These are phyloP conservation scores for Orthonyx spaldingii DNA, from an alignment of 2,113 vertebrate species.

Conservation along the genomic window DNA sequence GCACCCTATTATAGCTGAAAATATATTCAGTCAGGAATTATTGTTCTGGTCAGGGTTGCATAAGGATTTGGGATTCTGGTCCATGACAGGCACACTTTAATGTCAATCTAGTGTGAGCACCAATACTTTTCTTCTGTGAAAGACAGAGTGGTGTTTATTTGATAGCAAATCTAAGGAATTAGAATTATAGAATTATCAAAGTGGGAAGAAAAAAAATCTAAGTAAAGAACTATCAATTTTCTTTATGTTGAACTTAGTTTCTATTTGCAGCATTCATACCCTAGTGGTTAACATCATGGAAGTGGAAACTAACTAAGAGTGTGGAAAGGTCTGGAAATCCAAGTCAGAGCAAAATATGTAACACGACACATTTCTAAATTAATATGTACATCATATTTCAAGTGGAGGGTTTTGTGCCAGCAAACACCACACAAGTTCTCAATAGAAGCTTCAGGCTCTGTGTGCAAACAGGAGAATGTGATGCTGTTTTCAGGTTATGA, in stretches of 20 bases:
- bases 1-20: not conserved
- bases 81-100: not conserved
- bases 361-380: not conserved
- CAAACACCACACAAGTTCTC: not conserved
- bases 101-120: not conserved
- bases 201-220: not conserved
- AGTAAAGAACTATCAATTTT: not conserved
- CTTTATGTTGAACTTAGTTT: not conserved
- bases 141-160: not conserved
- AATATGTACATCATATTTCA: not conserved
- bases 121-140: not conserved
- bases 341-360: not conserved
- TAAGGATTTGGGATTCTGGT: not conserved
- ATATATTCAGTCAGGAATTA: not conserved
- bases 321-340: not conserved
- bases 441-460: not conserved
- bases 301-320: not conserved
- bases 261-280: not conserved
- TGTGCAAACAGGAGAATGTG: accelerated
- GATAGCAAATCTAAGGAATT: not conserved
- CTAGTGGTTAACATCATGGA: not conserved
- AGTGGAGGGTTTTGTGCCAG: not conserved
- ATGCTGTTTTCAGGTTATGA: not conserved
- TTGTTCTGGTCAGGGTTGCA: not conserved
- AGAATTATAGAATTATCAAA: not conserved